phyloP scores from a whole-genome alignment of 2,113 vertebrate species.

The Hemicordylus capensis region DNA sequence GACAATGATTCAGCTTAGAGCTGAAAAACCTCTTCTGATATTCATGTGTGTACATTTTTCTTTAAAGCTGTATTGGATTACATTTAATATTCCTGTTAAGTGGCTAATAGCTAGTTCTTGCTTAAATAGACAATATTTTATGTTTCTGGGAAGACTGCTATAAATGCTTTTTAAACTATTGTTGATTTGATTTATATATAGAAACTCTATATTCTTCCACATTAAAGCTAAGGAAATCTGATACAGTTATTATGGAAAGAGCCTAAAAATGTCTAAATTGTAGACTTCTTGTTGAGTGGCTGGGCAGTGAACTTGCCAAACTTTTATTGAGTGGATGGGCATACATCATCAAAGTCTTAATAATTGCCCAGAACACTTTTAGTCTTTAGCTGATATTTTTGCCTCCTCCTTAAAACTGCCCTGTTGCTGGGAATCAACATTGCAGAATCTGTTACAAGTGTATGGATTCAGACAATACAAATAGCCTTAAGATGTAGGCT shows the following conservation, averaged over 20 bases:
- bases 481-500: not conserved
- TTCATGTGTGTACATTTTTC: not conserved
- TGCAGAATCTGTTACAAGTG: not conserved
- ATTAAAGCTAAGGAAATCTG: not conserved
- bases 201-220: not conserved
- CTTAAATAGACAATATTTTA: not conserved
- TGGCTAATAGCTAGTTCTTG: not conserved
- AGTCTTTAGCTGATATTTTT: not conserved
- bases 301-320: not conserved
- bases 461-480: not conserved
- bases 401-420: not conserved
- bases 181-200: not conserved
- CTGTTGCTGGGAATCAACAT: not conserved
- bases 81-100: not conserved
- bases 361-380: not conserved
- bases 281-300: not conserved
- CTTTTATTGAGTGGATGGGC: not conserved
- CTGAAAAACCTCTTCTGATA: not conserved
- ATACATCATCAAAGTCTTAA: not conserved
- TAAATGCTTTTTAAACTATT: constrained; percentile 22
- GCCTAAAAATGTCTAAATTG: not conserved
- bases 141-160: not conserved
- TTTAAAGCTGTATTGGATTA: constrained; percentile 11
- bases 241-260: not conserved
- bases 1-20: not conserved